Percentiles rank a stretch among this genome's conserved stretches.
Evolutionary conservation across 2,113 vertebrate species (phyloP).

Genomic region (Mirounga angustirostris): DNA sequence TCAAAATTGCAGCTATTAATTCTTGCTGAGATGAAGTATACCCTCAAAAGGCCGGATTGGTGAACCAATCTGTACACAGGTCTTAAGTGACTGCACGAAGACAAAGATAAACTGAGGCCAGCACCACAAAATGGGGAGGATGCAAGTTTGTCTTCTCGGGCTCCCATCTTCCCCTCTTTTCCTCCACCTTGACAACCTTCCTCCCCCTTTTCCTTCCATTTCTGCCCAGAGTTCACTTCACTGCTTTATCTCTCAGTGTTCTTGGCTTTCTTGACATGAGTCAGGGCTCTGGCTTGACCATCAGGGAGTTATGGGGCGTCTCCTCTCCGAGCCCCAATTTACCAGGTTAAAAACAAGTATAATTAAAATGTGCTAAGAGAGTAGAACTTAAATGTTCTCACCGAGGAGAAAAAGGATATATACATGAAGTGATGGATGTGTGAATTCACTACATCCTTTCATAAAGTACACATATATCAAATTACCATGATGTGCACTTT

Average conservation of each 20-base stretch:
- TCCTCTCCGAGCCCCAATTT: background rate
- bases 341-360: background rate
- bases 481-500: background rate
- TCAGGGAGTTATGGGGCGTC: fast-evolving
- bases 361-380: background rate
- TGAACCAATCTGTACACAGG: background rate
- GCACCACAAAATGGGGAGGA: background rate
- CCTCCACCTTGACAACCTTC: background rate
- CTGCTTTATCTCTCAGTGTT: background rate
- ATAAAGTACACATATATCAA: background rate
- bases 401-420: background rate
- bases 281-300: background rate
- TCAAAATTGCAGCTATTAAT: background rate
- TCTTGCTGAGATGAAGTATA: background rate
- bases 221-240: background rate
- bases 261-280: background rate
- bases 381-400: background rate
- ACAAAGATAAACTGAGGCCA: background rate
- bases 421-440: background rate
- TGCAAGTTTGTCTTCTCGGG: background rate
- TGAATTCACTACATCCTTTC: background rate
- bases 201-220: background rate
- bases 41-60: background rate
- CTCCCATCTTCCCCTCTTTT: background rate
- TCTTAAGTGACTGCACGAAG: background rate